Percentiles rank a stretch among this genome's conserved stretches.
These are phyloP conservation scores for Alligator sinensis DNA, from an alignment of 2,113 vertebrate species.

Conservation along the genomic window DNA sequence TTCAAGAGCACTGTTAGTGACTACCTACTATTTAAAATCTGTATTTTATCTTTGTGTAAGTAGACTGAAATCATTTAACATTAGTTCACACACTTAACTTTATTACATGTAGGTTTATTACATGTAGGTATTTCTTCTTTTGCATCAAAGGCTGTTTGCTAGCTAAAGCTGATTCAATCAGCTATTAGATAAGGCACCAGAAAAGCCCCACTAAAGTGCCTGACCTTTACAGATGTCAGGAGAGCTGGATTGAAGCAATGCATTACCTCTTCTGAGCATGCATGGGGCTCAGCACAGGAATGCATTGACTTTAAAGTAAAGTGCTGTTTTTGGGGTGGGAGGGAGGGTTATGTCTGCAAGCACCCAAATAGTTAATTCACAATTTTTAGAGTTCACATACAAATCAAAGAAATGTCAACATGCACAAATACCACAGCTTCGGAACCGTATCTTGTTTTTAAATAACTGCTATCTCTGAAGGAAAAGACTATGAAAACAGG, in stretches of 20 bases:
- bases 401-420: background rate
- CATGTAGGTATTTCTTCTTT: background rate
- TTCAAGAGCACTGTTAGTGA: background rate
- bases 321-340: no score
- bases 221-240: no score
- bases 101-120: background rate
- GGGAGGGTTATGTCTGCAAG: no score
- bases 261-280: no score
- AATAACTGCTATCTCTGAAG: background rate
- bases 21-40: background rate
- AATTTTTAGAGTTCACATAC: background rate
- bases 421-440: background rate
- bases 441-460: background rate
- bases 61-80: background rate
- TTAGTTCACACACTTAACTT: background rate
- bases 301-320: no score
- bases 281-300: no score
- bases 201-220: no score
- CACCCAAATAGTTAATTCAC: background rate
- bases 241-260: no score
- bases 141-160: background rate
- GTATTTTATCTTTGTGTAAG: background rate
- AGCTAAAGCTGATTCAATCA: no score
- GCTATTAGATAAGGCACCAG: no score
- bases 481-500: background rate